These are phyloP conservation scores for Acropternis orthonyx DNA, from an alignment of 2,797 vertebrate genomes.

Conservation along the genomic window DNA sequence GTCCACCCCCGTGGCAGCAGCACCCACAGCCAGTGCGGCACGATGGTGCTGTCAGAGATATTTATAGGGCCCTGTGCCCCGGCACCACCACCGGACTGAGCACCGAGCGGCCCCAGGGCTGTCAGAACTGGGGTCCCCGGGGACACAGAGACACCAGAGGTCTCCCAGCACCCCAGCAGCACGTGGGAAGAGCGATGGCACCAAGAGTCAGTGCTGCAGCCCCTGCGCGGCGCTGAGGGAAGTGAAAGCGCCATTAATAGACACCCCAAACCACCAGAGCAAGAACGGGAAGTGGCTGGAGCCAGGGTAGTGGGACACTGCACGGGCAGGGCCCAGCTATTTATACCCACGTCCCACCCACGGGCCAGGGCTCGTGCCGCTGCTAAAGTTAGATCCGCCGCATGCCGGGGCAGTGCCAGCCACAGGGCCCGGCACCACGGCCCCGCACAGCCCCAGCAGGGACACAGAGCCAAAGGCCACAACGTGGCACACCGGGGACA, in stretches of 20 bases:
- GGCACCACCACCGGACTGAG: background rate
- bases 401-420: background rate
- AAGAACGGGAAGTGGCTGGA: background rate
- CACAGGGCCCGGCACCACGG: background rate
- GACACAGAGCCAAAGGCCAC: background rate
- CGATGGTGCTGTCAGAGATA: background rate
- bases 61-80: background rate
- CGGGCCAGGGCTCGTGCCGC: background rate
- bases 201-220: background rate
- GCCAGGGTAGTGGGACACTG: background rate
- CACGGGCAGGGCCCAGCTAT: background rate
- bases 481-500: accelerated
- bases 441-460: background rate
- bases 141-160: background rate
- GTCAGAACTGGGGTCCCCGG: accelerated
- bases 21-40: background rate
- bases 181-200: background rate
- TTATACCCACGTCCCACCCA: background rate
- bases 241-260: background rate
- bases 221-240: background rate
- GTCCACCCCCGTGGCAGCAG: background rate
- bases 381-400: background rate
- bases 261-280: background rate
- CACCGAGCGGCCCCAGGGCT: background rate
- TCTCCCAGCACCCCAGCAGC: background rate